Evolutionary conservation across 2,113 vertebrate genomes (phyloP), one percentile per base, ranked within the genome.

Genomic region (Xiphias gladius): DNA sequence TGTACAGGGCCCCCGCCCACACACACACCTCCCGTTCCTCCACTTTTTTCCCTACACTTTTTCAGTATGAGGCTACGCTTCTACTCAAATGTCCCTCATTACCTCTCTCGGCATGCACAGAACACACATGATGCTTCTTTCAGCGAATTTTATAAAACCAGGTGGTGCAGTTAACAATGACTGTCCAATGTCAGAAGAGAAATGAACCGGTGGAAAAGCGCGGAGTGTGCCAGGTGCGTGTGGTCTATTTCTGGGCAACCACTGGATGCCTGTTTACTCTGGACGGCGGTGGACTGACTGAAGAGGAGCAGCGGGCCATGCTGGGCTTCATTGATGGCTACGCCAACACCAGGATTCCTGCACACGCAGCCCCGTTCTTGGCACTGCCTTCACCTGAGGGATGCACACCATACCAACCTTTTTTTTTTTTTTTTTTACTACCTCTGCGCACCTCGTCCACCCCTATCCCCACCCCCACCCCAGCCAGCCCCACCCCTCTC

Each of bases 391-490:
- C 63, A 78, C 90, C 88, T 86, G 54, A 61, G 73, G 50, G 86
- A 73, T 85, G 64, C 63, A 65, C 32, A 52, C 73, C 80, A 78
- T 74, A 67, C 76, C 69, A 55, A 78, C 61, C 66, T 75, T 46
- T 82, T 17, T 7, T 54, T 54, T 26, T 65, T 54, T 70, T 24
- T 55, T 71, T 81, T 83, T 73, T 65, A 83, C 74, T 67, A 85
- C 82, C 84, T 83, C 16, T 41, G 0, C 30, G 68, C 62, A 79
- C 77, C 79, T 65, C 52, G 24, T 82, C 75, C 82, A 79, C 74
- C 76, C 72, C 85, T 84, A 71, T 78, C 89, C 84, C 87, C 87
- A 90, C 86, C 80, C 82, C 85, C 32, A 73, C 75, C 71, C 85
- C 86, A 73, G 13, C 39, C 80, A 3, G 82, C 89, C 84, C 87